Evolutionary conservation across 1,140 invertebrate genomes (phyloP).

Genomic region (Whitmania pigra): DNA sequence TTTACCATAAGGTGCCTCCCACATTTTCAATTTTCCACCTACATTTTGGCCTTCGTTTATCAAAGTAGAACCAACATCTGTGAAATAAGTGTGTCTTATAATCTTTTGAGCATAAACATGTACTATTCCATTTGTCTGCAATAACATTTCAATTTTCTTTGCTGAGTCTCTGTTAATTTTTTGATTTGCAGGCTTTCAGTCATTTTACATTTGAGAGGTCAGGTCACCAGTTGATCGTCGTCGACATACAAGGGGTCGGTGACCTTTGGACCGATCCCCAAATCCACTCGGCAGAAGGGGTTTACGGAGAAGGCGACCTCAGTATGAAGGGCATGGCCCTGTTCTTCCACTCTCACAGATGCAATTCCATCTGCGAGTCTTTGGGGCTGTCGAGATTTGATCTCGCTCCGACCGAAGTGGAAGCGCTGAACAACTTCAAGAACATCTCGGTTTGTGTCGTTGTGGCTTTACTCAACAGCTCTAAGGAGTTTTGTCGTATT

Average conservation of each 20-base stretch:
- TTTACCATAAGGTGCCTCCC: too few species aligned
- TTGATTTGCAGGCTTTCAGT: conserved; percentile 45
- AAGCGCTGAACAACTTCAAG: conserved; percentile 27
- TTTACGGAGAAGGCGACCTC: conserved; percentile 51
- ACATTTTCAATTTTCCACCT: too few species aligned
- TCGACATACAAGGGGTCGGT: conserved; percentile 54
- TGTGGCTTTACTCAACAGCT: not conserved
- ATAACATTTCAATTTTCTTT: too few species aligned
- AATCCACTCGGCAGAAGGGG: conserved; percentile 47
- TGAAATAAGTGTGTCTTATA: too few species aligned
- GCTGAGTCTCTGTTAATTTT: too few species aligned
- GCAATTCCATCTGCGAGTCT: conserved; percentile 49
- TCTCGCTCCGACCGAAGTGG: conserved; percentile 40
- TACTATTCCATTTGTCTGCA: too few species aligned
- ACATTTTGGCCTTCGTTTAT: too few species aligned
- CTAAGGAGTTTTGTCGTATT: not conserved
- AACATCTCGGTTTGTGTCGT: conserved; percentile 27
- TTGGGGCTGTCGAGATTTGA: conserved; percentile 49
- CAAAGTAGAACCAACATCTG: too few species aligned
- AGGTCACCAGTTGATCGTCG: conserved; percentile 51
- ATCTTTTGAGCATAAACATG: too few species aligned
- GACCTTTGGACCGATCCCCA: conserved; percentile 54
- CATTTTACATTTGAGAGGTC: conserved; percentile 54
- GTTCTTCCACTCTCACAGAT: conserved; percentile 51
- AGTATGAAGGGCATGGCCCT: conserved; percentile 51